Conservation (phyloP, 2,797 vertebrate species). For the Tenualosa thibaudeaui region DNA sequence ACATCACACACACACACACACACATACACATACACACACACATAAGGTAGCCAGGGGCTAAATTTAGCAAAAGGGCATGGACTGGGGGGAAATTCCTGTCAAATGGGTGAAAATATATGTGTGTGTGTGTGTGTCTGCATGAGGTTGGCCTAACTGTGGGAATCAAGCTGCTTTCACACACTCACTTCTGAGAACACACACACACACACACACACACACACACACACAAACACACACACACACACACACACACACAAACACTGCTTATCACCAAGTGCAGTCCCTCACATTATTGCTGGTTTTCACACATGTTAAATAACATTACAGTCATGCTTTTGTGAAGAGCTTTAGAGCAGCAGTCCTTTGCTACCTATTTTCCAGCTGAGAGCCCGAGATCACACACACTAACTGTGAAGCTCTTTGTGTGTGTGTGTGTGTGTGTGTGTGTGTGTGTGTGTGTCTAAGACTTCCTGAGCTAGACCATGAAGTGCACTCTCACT, state of each 20-base stretch:
- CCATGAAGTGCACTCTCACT: too few relatives aligned
- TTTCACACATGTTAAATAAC: conserved; percentile 31
- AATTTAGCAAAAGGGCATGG: conserved; percentile 50
- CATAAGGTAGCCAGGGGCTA: conserved; percentile 49
- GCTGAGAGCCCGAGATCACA: conserved; percentile 42
- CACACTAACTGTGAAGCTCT: neutral
- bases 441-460: too few relatives aligned
- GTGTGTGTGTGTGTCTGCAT: conserved; percentile 22
- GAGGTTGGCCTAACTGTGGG: conserved; percentile 43
- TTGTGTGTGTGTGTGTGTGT: too few relatives aligned
- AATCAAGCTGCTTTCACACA: conserved; percentile 40
- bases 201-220: too few relatives aligned
- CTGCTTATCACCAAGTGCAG: conserved; percentile 69
- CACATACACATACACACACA: conserved; percentile 27
- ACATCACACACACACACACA: neutral
- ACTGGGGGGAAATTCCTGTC: too few relatives aligned
- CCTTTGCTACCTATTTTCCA: conserved; percentile 44
- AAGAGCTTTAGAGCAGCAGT: conserved; percentile 58
- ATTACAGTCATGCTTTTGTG: conserved; percentile 63
- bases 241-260: conserved; percentile 26
- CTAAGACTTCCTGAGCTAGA: too few relatives aligned
- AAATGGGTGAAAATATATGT: conserved; percentile 18
- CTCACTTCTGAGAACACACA: conserved; percentile 25
- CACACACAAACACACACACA: too few relatives aligned
- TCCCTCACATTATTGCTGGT: conserved; percentile 42